These are phyloP conservation scores for Phrynosoma blainvillii DNA, from an alignment of 2,113 vertebrate species.

Conservation along the genomic window DNA sequence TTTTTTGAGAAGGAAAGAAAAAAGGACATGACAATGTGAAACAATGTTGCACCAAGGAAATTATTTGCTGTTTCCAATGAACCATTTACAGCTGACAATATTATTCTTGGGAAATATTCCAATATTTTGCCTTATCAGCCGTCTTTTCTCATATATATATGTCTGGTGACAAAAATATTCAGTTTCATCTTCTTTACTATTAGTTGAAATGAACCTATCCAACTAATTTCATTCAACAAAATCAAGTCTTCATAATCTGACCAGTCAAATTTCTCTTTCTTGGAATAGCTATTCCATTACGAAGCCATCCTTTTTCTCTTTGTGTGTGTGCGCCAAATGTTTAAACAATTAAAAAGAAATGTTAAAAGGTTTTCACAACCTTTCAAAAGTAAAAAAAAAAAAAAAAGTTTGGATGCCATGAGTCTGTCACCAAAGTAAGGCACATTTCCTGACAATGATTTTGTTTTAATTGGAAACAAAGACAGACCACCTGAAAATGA, in stretches of 20 bases:
- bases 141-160: not conserved
- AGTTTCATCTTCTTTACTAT: not conserved
- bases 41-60: not conserved
- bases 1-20: not conserved
- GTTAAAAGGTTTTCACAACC: not conserved
- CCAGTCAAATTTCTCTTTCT: not conserved
- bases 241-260: not conserved
- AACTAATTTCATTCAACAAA: not conserved
- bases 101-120: not conserved
- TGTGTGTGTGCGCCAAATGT: not conserved
- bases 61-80: not conserved
- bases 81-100: not conserved
- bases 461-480: slow-evolving; percentile 48
- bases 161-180: not conserved
- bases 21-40: not conserved
- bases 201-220: not conserved
- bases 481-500: slow-evolving; percentile 43
- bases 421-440: slow-evolving; percentile 26
- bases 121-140: no score
- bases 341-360: not conserved
- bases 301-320: not conserved
- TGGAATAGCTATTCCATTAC: not conserved
- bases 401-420: not conserved
- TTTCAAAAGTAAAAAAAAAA: no score
- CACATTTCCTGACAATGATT: slow-evolving; percentile 27